Percentiles rank a stretch among this genome's conserved stretches.
Evolutionary conservation across 64 coral and sea anemone genomes (phyloP).

Genomic region (Dendrophyllia cribrosa): DNA sequence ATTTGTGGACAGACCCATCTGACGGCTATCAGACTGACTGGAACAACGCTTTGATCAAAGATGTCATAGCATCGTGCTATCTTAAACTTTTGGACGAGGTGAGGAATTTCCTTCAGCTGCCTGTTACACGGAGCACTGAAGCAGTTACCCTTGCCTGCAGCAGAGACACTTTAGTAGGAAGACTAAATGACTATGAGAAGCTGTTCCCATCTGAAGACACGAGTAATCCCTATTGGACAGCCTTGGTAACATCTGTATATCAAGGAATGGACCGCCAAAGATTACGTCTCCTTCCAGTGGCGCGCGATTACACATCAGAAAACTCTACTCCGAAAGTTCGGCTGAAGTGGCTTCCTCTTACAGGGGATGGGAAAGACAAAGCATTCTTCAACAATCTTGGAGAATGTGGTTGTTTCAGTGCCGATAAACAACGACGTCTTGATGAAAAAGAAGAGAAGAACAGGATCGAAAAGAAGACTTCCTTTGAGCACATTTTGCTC

Average conservation of each 20-base stretch:
- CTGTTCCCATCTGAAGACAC: slow-evolving; percentile 33
- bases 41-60: slow-evolving; percentile 49
- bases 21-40: slow-evolving; percentile 56
- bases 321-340: slow-evolving; percentile 33
- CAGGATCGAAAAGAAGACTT: not conserved
- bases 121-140: not conserved
- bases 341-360: slow-evolving; percentile 54
- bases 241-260: slow-evolving; percentile 56
- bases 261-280: slow-evolving; percentile 4
- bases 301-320: not conserved
- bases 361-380: not conserved
- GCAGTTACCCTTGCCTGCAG: slow-evolving; percentile 8
- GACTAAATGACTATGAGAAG: slow-evolving; percentile 16
- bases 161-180: not conserved
- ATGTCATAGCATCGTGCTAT: slow-evolving; percentile 79
- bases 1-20: slow-evolving; percentile 38
- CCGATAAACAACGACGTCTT: not conserved
- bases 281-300: slow-evolving; percentile 45
- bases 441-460: not conserved
- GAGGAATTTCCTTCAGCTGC: not conserved
- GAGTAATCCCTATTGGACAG: slow-evolving; percentile 29
- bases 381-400: slow-evolving; percentile 49
- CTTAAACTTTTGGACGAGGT: slow-evolving; percentile 48
- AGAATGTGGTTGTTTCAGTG: not conserved
- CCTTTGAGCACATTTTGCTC: slow-evolving; percentile 20